phyloP scores from a whole-genome alignment of 2,888 invertebrate genomes.

The Dynastes hyllus region DNA sequence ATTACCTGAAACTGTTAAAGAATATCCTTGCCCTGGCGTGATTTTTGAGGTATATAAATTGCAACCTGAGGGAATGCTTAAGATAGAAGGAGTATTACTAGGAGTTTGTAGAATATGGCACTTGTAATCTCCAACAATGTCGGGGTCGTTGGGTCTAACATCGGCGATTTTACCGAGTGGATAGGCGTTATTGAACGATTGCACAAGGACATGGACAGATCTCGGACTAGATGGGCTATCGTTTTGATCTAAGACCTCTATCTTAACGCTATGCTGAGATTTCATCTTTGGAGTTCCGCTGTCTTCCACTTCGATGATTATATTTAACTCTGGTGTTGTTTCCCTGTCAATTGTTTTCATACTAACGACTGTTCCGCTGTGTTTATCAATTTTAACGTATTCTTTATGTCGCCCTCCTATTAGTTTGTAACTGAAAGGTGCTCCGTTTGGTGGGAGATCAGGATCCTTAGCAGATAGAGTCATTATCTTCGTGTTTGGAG shows the following conservation, averaged over 20 bases:
- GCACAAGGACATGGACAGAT: slow-evolving; percentile 86
- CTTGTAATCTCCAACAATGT: slow-evolving; percentile 90
- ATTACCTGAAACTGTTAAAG: slow-evolving; percentile 88
- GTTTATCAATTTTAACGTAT: slow-evolving; percentile 84
- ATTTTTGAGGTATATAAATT: slow-evolving; percentile 84
- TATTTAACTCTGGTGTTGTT: slow-evolving; percentile 81
- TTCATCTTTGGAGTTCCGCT: slow-evolving; percentile 89
- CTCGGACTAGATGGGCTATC: slow-evolving; percentile 92
- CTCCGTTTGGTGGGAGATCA: slow-evolving; percentile 92
- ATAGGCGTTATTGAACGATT: slow-evolving; percentile 83
- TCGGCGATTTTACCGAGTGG: slow-evolving; percentile 91
- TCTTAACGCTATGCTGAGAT: slow-evolving; percentile 84
- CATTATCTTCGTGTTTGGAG: slow-evolving; percentile 87
- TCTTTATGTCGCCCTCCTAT: slow-evolving; percentile 86
- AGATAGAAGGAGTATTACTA: slow-evolving; percentile 75
- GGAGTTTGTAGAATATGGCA: slow-evolving; percentile 85
- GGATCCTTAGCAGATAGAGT: slow-evolving; percentile 91
- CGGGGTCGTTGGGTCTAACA: slow-evolving; percentile 93
- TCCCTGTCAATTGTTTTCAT: slow-evolving; percentile 89
- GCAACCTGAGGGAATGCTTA: slow-evolving; percentile 85
- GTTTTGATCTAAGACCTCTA: slow-evolving; percentile 90
- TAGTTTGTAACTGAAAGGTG: slow-evolving; percentile 88
- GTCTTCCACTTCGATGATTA: slow-evolving; percentile 90
- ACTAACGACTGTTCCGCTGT: slow-evolving; percentile 86
- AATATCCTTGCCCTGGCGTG: slow-evolving; percentile 82